Evolutionary conservation across 2,113 vertebrate species (phyloP).

Genomic region (Zosterops japonicus): DNA sequence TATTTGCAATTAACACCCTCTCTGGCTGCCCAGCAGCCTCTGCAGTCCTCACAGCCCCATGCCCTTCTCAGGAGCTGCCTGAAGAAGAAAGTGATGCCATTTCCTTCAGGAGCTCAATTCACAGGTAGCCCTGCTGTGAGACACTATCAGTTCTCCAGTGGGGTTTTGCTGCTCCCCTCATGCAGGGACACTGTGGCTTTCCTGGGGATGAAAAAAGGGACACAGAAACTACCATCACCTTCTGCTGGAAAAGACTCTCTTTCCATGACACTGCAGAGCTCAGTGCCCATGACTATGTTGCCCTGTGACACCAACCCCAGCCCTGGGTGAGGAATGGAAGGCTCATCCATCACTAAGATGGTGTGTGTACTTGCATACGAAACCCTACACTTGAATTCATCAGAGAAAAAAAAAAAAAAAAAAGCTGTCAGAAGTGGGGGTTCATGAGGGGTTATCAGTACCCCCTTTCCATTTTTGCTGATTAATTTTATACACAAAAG

Average conservation of each 20-base stretch:
- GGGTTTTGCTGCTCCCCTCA: neutral
- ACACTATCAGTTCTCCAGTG: rapidly evolving
- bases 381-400: neutral
- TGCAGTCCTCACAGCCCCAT: neutral
- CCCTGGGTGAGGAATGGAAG: neutral
- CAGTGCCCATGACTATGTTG: rapidly evolving
- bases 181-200: neutral
- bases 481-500: neutral
- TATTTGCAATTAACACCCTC: neutral
- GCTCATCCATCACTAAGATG: neutral
- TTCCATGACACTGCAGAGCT: neutral
- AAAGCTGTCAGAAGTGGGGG: neutral
- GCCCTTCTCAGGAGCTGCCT: neutral
- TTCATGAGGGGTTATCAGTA: neutral
- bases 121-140: neutral
- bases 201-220: neutral
- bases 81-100: neutral
- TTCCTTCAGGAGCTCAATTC: neutral
- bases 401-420: neutral
- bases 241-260: neutral
- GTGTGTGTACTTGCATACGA: neutral
- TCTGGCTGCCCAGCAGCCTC: neutral
- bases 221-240: neutral
- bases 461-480: neutral
- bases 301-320: neutral